Evolutionary conservation across 2,113 vertebrate species (phyloP).

Genomic region (Hemibagrus wyckioides): DNA sequence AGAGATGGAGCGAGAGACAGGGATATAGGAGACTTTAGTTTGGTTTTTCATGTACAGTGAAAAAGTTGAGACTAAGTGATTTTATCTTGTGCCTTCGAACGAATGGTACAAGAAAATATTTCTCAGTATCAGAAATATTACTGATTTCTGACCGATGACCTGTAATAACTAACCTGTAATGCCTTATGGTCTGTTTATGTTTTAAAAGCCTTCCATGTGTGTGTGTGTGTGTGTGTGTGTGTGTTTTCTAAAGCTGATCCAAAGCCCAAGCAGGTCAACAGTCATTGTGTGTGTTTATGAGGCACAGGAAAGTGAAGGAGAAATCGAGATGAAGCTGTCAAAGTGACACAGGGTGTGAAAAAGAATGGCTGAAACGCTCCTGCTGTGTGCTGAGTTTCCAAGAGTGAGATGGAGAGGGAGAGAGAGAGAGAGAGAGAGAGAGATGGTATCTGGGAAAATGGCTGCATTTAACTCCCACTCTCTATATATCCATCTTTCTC

Average conservation of each 20-base stretch:
- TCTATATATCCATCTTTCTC: neutral
- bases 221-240: conserved; percentile 2
- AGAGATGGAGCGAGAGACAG: conserved; percentile 42
- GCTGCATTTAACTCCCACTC: neutral
- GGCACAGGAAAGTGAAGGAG: conserved; percentile 44
- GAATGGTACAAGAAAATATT: neutral
- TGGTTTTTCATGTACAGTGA: neutral
- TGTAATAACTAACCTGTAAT: no score
- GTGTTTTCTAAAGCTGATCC: neutral
- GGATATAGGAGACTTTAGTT: neutral
- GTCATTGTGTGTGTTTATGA: conserved; percentile 13
- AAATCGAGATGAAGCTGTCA: conserved; percentile 65
- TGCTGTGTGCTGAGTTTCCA: conserved; percentile 20
- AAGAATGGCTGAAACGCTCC: conserved; percentile 34
- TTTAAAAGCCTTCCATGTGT: neutral
- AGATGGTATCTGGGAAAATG: neutral
- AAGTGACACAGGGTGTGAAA: conserved; percentile 56
- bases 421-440: conserved; percentile 29
- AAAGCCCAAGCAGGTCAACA: conserved; percentile 4
- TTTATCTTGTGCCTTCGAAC: neutral
- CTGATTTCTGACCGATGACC: neutral
- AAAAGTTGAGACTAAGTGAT: neutral
- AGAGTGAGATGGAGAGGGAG: neutral
- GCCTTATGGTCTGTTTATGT: neutral
- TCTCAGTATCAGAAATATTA: neutral